These are phyloP conservation scores for Ammodramus savannarum DNA, from an alignment of 2,113 vertebrate species.

Conservation along the genomic window DNA sequence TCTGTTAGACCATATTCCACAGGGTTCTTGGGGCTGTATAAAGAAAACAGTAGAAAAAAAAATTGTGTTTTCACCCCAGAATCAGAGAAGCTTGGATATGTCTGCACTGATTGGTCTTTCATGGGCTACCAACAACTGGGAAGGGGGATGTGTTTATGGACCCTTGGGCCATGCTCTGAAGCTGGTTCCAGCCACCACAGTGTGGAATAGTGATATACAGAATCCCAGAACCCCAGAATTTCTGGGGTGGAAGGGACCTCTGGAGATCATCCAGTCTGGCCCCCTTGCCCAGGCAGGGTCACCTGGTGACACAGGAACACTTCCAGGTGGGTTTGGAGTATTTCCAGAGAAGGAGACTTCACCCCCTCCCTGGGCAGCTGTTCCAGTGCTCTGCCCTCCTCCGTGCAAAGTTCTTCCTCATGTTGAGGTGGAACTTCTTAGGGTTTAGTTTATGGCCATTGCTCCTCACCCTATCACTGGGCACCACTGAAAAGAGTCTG, in stretches of 20 bases:
- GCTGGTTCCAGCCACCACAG: background rate
- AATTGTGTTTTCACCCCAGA: background rate
- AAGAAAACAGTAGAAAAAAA: background rate
- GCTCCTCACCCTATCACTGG: background rate
- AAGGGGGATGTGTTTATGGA: background rate
- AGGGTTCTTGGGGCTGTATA: background rate
- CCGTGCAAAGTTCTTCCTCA: background rate
- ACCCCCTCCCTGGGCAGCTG: background rate
- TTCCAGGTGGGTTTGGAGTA: background rate
- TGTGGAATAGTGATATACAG: background rate
- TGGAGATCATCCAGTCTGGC: background rate
- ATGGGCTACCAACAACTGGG: background rate
- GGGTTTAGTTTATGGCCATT: background rate
- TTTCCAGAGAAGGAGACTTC: background rate
- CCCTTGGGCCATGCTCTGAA: background rate
- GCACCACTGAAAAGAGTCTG: background rate
- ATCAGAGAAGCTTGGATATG: background rate
- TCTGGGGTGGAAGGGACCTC: background rate
- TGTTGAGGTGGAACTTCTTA: background rate
- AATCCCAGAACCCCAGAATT: background rate
- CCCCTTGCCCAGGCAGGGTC: background rate
- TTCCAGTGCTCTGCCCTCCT: background rate
- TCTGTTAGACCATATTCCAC: background rate
- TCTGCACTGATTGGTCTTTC: background rate
- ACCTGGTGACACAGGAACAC: background rate